Percentiles rank a stretch among this genome's conserved stretches.
Conservation (phyloP, 2,888 invertebrate species). For the Spisula solida region DNA sequence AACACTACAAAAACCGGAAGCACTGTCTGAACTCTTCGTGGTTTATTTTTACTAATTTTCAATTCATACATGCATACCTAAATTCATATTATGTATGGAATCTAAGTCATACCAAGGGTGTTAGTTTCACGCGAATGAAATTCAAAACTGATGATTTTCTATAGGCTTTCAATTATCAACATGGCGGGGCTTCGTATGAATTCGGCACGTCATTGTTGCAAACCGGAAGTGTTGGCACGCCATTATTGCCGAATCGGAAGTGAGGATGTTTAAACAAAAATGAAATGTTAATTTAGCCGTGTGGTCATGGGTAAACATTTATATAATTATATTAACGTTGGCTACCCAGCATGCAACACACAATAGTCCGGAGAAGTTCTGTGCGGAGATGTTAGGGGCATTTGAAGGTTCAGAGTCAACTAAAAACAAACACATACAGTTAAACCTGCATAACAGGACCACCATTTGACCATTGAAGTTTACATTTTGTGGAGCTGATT, state of each 20-base stretch:
- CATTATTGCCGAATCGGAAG: not conserved
- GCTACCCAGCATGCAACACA: too few species aligned
- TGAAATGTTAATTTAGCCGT: not conserved
- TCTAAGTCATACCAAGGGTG: not conserved
- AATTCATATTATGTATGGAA: not conserved
- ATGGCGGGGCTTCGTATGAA: not conserved
- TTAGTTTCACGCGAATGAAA: constrained; percentile 8
- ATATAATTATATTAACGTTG: not conserved
- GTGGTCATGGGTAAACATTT: not conserved
- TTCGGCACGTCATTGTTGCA: not conserved
- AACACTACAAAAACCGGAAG: not conserved
- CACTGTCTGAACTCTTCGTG: not conserved
- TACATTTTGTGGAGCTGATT: too few species aligned
- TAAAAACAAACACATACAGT: too few species aligned
- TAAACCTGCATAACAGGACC: too few species aligned
- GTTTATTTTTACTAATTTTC: not conserved
- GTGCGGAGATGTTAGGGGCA: too few species aligned
- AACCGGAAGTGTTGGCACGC: not conserved
- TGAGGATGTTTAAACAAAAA: not conserved
- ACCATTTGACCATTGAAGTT: too few species aligned
- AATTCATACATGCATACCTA: not conserved
- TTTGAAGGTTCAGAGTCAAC: too few species aligned
- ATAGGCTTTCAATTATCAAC: not conserved
- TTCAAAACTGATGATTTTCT: not conserved
- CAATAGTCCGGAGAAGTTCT: too few species aligned